Conservation (phyloP, 2,797 vertebrate species). For the Gymnothorax reevesii region DNA sequence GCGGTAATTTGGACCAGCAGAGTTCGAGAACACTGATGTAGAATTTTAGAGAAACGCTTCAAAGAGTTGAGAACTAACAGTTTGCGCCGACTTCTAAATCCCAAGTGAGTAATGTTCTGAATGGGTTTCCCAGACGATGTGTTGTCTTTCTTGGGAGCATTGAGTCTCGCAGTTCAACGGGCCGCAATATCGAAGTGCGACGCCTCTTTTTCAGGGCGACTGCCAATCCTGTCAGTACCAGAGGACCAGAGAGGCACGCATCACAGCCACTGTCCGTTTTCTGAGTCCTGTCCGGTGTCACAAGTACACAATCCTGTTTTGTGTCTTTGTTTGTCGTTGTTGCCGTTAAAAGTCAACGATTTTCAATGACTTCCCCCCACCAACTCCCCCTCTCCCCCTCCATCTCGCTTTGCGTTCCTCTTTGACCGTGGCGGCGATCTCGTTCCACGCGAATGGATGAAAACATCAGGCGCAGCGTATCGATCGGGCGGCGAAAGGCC, state of each 20-base stretch:
- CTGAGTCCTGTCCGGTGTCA: not conserved
- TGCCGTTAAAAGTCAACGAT: conserved; percentile 52
- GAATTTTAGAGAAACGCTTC: too few species aligned
- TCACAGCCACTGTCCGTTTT: not conserved
- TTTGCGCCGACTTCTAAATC: too few species aligned
- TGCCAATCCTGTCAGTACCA: not conserved
- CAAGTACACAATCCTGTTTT: conserved; percentile 36
- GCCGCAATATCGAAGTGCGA: not conserved
- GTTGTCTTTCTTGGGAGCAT: not conserved
- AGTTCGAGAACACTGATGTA: too few species aligned
- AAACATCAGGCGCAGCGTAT: conserved; percentile 61
- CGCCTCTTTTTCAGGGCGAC: not conserved
- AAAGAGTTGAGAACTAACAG: too few species aligned
- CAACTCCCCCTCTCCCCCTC: too few species aligned
- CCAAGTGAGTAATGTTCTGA: not conserved
- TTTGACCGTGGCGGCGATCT: conserved; percentile 54
- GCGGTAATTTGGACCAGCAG: too few species aligned
- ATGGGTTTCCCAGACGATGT: too few species aligned
- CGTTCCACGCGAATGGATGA: conserved; percentile 63
- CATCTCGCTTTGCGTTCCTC: conserved; percentile 29
- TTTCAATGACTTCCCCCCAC: conserved; percentile 51
- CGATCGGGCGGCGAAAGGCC: conserved; percentile 48
- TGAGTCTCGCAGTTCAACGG: not conserved
- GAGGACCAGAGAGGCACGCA: not conserved
- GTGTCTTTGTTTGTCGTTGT: conserved; percentile 16